Evolutionary conservation across 2,888 invertebrate genomes (phyloP).

Genomic region (Andrena fulva): DNA sequence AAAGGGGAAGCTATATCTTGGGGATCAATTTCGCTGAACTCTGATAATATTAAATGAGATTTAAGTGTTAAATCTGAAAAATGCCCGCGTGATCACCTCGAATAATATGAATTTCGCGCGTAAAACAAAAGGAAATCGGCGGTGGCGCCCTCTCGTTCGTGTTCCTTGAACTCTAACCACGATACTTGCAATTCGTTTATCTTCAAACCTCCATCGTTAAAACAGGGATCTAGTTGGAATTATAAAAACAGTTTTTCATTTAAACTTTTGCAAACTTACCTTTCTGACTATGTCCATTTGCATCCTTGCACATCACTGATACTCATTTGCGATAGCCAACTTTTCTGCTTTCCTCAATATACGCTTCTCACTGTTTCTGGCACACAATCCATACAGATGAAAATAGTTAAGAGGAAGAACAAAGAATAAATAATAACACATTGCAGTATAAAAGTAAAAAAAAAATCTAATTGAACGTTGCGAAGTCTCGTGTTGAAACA

Average conservation of each 20-base stretch:
- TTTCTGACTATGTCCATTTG: neutral
- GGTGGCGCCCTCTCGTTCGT: conserved; percentile 40
- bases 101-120: neutral
- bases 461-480: neutral
- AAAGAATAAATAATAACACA: neutral
- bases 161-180: neutral
- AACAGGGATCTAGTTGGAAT: neutral
- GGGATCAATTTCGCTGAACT: too few species aligned
- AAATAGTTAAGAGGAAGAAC: too few species aligned
- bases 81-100: too few species aligned
- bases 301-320: neutral
- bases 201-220: neutral
- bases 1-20: too few species aligned
- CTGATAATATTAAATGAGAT: neutral
- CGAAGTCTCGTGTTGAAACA: neutral
- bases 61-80: too few species aligned
- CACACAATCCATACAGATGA: neutral
- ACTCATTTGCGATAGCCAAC: neutral
- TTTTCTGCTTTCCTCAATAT: neutral
- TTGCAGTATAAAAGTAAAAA: neutral
- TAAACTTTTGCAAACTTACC: conserved; percentile 22
- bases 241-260: neutral
- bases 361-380: neutral
- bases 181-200: neutral
- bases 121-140: conserved; percentile 11